Percentiles rank a stretch among this genome's conserved stretches.
phyloP scores from a whole-genome alignment of 2,888 invertebrate species.

The Standfussiana lucernea region DNA sequence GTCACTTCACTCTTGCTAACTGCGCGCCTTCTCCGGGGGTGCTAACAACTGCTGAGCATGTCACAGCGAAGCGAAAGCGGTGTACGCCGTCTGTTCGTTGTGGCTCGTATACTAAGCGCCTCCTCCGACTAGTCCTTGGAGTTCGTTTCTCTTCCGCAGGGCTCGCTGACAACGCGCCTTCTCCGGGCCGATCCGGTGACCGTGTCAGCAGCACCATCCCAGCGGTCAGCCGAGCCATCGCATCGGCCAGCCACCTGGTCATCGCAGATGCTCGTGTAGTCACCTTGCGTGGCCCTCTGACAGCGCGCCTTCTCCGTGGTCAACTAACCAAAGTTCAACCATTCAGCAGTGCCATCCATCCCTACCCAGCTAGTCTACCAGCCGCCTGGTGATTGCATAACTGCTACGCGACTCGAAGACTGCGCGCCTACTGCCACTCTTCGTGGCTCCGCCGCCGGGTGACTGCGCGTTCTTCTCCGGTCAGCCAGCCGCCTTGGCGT shows the following conservation, averaged over 20 bases:
- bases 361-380: not conserved
- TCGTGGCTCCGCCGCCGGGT: not conserved
- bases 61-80: not conserved
- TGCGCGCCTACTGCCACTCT: not conserved
- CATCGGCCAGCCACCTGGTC: conserved; percentile 16
- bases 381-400: conserved; percentile 4
- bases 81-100: not conserved
- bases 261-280: conserved; percentile 13
- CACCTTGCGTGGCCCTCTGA: not conserved
- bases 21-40: conserved; percentile 4
- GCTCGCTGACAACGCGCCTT: not conserved
- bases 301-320: conserved; percentile 4
- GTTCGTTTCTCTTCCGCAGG: not conserved
- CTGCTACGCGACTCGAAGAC: not conserved
- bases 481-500: not conserved
- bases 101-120: not conserved
- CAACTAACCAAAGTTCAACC: not conserved
- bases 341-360: not conserved
- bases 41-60: not conserved
- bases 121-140: not conserved
- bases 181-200: not conserved
- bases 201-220: conserved; percentile 1
- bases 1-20: not conserved
- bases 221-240: not conserved
- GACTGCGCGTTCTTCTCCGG: not conserved